phyloP scores from a whole-genome alignment of 2,888 invertebrate genomes.

The Drosophila ustulata region DNA sequence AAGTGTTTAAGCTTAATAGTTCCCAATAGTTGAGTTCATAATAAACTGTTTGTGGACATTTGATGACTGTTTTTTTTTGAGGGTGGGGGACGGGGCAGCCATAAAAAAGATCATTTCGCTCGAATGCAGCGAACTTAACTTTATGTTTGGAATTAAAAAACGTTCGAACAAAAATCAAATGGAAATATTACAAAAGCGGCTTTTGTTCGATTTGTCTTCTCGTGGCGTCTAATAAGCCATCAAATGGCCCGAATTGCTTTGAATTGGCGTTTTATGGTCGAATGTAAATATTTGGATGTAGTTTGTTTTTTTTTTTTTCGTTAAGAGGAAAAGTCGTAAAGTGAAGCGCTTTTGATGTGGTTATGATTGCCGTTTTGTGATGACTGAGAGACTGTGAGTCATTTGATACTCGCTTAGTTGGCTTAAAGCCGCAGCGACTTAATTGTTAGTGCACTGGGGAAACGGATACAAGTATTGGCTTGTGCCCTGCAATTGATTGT shows the following conservation, averaged over 20 bases:
- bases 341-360: constrained; percentile 64
- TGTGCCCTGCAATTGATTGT: neutral
- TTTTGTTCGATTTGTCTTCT: constrained; percentile 61
- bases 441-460: constrained; percentile 3
- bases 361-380: constrained; percentile 49
- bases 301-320: constrained; percentile 31
- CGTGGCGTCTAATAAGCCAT: constrained; percentile 76
- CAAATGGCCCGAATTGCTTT: constrained; percentile 51
- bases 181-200: constrained; percentile 60
- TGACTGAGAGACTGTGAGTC: constrained; percentile 45
- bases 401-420: constrained; percentile 29
- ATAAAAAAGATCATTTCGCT: constrained; percentile 60
- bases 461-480: neutral
- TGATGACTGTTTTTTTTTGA: constrained; percentile 29
- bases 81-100: neutral
- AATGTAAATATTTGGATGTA: constrained; percentile 69
- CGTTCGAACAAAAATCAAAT: constrained; percentile 41
- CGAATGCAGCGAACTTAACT: constrained; percentile 39
- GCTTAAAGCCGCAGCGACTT: constrained; percentile 19
- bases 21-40: constrained; percentile 56
- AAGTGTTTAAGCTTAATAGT: constrained; percentile 42
- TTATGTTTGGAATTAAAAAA: constrained; percentile 64
- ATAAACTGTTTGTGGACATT: constrained; percentile 46
- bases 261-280: constrained; percentile 45
- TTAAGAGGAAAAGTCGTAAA: constrained; percentile 64